A percentile compares a stretch with the other conserved stretches of the same genome.
phyloP scores from a whole-genome alignment of 2,888 invertebrate species.

The Cheilosia soror region DNA sequence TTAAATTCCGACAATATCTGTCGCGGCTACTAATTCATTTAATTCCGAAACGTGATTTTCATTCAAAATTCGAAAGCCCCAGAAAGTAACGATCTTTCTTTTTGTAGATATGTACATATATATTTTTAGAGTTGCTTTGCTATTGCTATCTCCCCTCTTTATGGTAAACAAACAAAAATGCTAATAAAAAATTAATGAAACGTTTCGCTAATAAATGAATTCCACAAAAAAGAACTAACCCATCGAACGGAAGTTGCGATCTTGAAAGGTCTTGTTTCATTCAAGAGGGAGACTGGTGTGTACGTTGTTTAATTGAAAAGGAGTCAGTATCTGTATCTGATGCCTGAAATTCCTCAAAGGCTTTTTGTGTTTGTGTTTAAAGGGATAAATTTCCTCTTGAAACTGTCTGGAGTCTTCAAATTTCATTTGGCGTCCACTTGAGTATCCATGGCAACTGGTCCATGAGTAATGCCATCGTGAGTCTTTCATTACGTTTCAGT shows the following conservation, averaged over 20 bases:
- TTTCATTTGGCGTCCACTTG: slow-evolving; percentile 45
- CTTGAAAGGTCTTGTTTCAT: slow-evolving; percentile 26
- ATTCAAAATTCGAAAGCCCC: slow-evolving; percentile 23
- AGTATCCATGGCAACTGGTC: neutral
- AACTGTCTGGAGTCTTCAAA: slow-evolving; percentile 9
- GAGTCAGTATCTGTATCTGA: slow-evolving; percentile 8
- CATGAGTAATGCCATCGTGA: neutral
- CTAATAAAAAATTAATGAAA: slow-evolving; percentile 50
- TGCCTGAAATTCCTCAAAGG: slow-evolving; percentile 26
- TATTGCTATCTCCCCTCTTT: neutral
- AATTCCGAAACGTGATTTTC: slow-evolving; percentile 46
- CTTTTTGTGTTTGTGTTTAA: too few species aligned
- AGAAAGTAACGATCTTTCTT: slow-evolving; percentile 12
- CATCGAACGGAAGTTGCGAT: slow-evolving; percentile 50
- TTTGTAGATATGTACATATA: neutral
- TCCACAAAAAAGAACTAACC: slow-evolving; percentile 5
- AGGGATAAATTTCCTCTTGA: slow-evolving; percentile 46
- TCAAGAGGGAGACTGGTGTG: neutral
- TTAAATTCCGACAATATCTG: slow-evolving; percentile 36
- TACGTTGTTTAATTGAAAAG: slow-evolving; percentile 6
- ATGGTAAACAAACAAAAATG: slow-evolving; percentile 9
- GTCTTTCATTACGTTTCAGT: slow-evolving; percentile 35
- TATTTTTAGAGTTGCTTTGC: slow-evolving; percentile 1
- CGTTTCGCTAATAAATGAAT: slow-evolving; percentile 27
- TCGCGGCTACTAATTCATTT: slow-evolving; percentile 24